These are phyloP conservation scores for Cremastinae sp. DNA, from an alignment of 2,888 invertebrate genomes.

Conservation along the genomic window DNA sequence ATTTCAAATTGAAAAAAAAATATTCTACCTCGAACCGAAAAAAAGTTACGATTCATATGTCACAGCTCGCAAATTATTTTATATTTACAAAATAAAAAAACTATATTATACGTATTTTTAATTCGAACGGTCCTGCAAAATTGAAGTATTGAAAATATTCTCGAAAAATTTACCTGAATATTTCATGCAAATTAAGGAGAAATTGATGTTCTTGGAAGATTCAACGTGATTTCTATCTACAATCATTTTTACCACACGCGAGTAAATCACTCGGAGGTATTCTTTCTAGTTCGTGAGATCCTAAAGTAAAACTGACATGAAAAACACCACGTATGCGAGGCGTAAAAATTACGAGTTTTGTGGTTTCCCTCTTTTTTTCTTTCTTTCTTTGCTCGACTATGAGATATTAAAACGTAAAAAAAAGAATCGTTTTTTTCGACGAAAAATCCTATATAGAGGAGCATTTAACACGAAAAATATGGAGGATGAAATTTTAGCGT, in stretches of 20 bases:
- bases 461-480: conserved; percentile 11
- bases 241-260: conserved; percentile 28
- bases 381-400: background rate
- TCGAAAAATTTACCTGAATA: too few species aligned
- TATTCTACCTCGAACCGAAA: too few species aligned
- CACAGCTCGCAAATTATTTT: too few species aligned
- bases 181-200: conserved; percentile 55
- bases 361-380: background rate
- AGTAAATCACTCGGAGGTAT: conserved; percentile 2
- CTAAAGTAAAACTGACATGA: conserved; percentile 7
- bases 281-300: conserved; percentile 10
- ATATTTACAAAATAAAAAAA: too few species aligned
- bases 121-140: too few species aligned
- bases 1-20: too few species aligned
- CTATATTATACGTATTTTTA: too few species aligned
- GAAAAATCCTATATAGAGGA: background rate
- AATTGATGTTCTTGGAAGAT: conserved; percentile 39
- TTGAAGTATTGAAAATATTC: too few species aligned
- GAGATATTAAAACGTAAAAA: conserved; percentile 12
- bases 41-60: too few species aligned
- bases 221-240: conserved; percentile 28
- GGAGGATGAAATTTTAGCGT: conserved; percentile 3
- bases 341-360: conserved; percentile 13
- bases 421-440: conserved; percentile 1
- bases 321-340: background rate